Evolutionary conservation across 2,888 invertebrate genomes (phyloP).

Genomic region (Tenthredo livida): DNA sequence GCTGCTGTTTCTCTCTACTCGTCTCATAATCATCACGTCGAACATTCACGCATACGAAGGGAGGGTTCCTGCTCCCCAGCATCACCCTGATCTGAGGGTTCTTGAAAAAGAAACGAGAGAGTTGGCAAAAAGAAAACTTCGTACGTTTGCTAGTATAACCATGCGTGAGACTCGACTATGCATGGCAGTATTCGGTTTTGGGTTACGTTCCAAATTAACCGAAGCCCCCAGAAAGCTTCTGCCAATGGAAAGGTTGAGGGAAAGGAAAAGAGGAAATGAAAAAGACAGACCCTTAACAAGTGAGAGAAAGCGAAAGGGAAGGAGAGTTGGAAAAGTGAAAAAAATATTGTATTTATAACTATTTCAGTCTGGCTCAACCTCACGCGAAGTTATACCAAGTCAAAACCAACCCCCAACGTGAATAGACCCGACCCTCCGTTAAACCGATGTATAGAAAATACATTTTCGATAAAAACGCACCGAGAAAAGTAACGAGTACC

Average conservation of each 20-base stretch:
- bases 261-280: neutral
- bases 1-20: neutral
- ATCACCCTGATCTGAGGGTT: neutral
- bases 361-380: constrained; percentile 14
- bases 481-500: neutral
- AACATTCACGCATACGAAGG: neutral
- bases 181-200: constrained; percentile 22
- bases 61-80: neutral
- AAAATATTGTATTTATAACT: constrained; percentile 41
- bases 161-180: constrained; percentile 19
- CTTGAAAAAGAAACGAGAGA: constrained; percentile 5
- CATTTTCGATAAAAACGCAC: neutral
- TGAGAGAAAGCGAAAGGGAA: neutral
- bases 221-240: constrained; percentile 45
- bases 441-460: neutral
- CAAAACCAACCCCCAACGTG: constrained; percentile 13
- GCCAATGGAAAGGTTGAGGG: neutral
- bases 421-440: constrained; percentile 31
- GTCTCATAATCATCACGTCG: constrained; percentile 5
- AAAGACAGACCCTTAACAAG: constrained; percentile 27
- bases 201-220: constrained; percentile 43
- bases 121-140: constrained; percentile 31
- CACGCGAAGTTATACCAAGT: constrained; percentile 9
- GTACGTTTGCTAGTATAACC: neutral
- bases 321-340: neutral